These are phyloP conservation scores for Lycophotia porphyrea DNA, from an alignment of 2,888 invertebrate species.

Conservation along the genomic window DNA sequence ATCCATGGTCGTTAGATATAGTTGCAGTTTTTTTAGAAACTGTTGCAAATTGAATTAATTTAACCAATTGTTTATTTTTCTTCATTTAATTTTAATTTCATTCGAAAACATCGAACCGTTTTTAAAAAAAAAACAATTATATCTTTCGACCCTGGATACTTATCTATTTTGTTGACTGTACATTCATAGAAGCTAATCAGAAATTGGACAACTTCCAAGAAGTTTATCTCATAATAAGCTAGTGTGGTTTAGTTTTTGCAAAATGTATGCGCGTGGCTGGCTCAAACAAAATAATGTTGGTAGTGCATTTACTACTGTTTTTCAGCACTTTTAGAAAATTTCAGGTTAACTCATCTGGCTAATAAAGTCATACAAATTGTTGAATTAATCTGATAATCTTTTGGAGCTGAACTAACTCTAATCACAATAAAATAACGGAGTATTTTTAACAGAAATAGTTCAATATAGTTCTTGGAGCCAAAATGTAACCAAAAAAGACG, in stretches of 20 bases:
- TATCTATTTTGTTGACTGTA: no score
- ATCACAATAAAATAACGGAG: background rate
- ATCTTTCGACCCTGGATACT: no score
- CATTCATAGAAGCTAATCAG: background rate
- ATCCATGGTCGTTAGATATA: no score
- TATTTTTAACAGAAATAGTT: slow-evolving; percentile 61
- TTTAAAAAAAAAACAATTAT: no score
- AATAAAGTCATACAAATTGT: background rate
- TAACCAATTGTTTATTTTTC: no score
- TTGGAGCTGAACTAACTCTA: background rate
- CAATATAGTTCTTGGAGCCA: slow-evolving; percentile 71
- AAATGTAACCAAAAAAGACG: slow-evolving; percentile 81
- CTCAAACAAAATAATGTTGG: background rate
- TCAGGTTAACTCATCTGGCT: background rate
- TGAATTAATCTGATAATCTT: background rate
- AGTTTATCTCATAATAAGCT: background rate
- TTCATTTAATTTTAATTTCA: no score
- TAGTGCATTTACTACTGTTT: background rate
- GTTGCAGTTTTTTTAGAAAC: no score
- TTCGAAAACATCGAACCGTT: no score
- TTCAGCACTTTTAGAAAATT: background rate
- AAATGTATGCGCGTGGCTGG: background rate
- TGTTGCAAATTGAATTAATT: no score
- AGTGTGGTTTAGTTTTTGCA: background rate
- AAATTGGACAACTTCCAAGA: background rate